Conservation (phyloP, 2,113 vertebrate genomes). For the Coptodon bakossiorum region DNA sequence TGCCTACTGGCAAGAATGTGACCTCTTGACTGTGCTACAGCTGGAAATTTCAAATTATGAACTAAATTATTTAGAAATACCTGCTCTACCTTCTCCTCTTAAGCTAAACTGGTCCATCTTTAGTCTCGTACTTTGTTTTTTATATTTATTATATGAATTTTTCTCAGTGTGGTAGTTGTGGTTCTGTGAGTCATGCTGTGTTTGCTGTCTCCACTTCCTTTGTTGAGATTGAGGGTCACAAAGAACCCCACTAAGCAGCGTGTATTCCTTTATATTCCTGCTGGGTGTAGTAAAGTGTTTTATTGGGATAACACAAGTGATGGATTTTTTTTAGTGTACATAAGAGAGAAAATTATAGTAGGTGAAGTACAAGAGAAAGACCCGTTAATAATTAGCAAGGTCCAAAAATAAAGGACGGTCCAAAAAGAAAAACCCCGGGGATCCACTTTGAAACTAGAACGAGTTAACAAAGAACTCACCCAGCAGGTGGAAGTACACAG, state of each 20-base stretch:
- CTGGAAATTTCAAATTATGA: background rate
- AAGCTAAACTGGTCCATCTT: background rate
- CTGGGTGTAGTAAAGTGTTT: background rate
- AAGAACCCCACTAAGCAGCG: background rate
- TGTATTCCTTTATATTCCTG: background rate
- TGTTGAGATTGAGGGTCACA: background rate
- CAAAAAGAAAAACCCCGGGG: background rate
- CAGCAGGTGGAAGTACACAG: background rate
- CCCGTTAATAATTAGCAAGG: background rate
- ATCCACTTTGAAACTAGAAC: background rate
- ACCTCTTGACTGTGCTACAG: background rate
- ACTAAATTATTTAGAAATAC: background rate
- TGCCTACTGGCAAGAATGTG: background rate
- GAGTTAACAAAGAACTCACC: background rate
- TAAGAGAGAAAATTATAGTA: background rate
- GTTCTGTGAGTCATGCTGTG: background rate
- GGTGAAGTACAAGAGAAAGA: background rate
- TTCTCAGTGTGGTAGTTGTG: background rate
- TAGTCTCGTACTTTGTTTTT: background rate
- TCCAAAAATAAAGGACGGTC: background rate
- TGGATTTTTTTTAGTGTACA: background rate
- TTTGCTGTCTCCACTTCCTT: background rate
- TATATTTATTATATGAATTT: background rate
- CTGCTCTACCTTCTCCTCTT: background rate
- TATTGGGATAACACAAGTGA: background rate